Percentiles rank a stretch among this genome's conserved stretches.
Conservation (phyloP, 2,888 invertebrate genomes). For the Creontiades dilutus region DNA sequence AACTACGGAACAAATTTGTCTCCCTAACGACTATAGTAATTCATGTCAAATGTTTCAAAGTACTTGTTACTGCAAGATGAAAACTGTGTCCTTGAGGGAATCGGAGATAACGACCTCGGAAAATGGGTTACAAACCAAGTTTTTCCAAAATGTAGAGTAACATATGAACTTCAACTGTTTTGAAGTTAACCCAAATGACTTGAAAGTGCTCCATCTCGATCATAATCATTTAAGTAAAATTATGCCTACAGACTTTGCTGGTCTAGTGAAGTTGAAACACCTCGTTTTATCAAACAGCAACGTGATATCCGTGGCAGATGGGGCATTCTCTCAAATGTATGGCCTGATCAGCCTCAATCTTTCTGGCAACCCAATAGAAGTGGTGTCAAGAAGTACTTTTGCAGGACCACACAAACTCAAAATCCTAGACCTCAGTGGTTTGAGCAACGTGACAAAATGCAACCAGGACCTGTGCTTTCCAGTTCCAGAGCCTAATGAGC, state of each 20-base stretch:
- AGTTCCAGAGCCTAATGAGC: slow-evolving; percentile 84
- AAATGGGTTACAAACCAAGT: too few relatives aligned
- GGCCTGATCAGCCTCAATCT: slow-evolving; percentile 89
- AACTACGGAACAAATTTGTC: too few relatives aligned
- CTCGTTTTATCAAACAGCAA: slow-evolving; percentile 88
- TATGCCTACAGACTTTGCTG: slow-evolving; percentile 84
- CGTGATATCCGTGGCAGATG: slow-evolving; percentile 86
- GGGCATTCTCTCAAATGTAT: slow-evolving; percentile 87
- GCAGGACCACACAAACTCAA: slow-evolving; percentile 84
- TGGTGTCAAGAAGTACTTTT: slow-evolving; percentile 84
- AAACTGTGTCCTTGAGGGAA: too few relatives aligned
- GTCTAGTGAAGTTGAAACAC: slow-evolving; percentile 85
- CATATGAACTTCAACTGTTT: too few relatives aligned
- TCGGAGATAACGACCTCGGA: too few relatives aligned
- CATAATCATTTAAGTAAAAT: slow-evolving; percentile 84
- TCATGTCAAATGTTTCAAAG: too few relatives aligned
- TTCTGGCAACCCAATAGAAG: slow-evolving; percentile 88
- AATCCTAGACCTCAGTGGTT: slow-evolving; percentile 85
- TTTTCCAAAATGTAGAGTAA: too few relatives aligned
- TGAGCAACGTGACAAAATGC: slow-evolving; percentile 82
- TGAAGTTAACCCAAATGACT: slow-evolving; percentile 87
- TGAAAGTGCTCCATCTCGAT: slow-evolving; percentile 87
- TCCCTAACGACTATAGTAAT: too few relatives aligned
- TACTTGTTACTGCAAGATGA: too few relatives aligned
- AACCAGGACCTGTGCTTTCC: slow-evolving; percentile 81